These are phyloP conservation scores for Gila robusta DNA, from an alignment of 2,797 vertebrate species.

Conservation along the genomic window DNA sequence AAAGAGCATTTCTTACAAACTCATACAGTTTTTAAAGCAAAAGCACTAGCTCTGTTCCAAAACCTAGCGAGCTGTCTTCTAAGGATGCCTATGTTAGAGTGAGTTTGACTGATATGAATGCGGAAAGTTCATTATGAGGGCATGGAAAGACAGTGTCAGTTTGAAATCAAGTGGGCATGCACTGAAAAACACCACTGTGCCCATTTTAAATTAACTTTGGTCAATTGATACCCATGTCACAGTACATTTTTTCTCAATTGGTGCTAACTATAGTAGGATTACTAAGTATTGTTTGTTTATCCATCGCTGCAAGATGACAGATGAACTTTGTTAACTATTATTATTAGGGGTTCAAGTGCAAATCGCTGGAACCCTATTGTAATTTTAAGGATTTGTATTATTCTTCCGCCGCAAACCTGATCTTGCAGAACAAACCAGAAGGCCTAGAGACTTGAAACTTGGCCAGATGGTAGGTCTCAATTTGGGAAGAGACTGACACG, in stretches of 20 bases:
- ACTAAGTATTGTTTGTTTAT: background rate
- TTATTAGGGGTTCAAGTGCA: background rate
- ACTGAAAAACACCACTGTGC: background rate
- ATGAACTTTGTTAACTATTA: background rate
- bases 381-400: too few relatives aligned
- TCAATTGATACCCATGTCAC: too few relatives aligned
- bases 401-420: too few relatives aligned
- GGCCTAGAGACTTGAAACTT: too few relatives aligned
- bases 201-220: background rate
- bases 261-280: background rate
- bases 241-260: background rate
- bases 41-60: conserved; percentile 27
- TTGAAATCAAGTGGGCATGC: background rate
- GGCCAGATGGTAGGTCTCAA: too few relatives aligned
- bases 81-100: background rate
- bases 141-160: background rate
- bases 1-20: conserved; percentile 12
- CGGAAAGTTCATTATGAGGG: background rate
- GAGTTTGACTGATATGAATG: background rate
- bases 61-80: background rate
- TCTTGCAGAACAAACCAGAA: too few relatives aligned
- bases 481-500: too few relatives aligned
- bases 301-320: background rate
- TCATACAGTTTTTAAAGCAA: conserved; percentile 24
- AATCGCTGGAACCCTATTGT: too few relatives aligned